These are phyloP conservation scores for Lacerta bilineata DNA, from an alignment of 2,797 vertebrate genomes.

Conservation along the genomic window DNA sequence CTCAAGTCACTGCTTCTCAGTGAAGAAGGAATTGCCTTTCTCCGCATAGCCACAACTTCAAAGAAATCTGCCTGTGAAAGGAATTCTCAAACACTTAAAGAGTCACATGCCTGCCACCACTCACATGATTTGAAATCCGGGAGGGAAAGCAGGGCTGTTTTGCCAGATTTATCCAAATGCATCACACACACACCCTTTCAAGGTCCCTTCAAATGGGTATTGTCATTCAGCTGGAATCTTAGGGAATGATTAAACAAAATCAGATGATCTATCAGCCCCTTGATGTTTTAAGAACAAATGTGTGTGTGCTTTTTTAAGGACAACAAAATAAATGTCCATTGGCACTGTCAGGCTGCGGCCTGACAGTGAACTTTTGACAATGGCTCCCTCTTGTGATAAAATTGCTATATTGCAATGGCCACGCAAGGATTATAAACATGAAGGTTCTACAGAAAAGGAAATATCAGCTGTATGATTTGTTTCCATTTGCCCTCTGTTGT, in stretches of 20 bases:
- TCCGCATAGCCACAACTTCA: background rate
- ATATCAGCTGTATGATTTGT: background rate
- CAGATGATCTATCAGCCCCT: background rate
- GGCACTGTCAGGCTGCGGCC: background rate
- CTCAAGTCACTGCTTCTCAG: too few relatives aligned
- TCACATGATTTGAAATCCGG: background rate
- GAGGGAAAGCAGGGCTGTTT: background rate
- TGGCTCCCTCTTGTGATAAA: conserved; percentile 38
- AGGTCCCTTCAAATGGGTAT: background rate
- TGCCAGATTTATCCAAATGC: background rate
- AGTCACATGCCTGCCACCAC: background rate
- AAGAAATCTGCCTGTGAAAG: background rate
- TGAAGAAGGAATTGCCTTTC: background rate
- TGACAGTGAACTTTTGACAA: background rate
- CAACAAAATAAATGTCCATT: background rate
- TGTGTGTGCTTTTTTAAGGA: background rate
- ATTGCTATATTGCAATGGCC: background rate
- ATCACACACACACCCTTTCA: background rate
- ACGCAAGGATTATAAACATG: background rate
- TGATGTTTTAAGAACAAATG: background rate
- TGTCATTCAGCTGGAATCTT: fast-evolving
- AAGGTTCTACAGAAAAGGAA: background rate
- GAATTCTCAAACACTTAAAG: background rate
- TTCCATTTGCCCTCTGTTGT: background rate
- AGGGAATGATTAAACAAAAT: fast-evolving